Evolutionary conservation across 2,113 vertebrate genomes (phyloP).

Genomic region (Colaptes auratus): DNA sequence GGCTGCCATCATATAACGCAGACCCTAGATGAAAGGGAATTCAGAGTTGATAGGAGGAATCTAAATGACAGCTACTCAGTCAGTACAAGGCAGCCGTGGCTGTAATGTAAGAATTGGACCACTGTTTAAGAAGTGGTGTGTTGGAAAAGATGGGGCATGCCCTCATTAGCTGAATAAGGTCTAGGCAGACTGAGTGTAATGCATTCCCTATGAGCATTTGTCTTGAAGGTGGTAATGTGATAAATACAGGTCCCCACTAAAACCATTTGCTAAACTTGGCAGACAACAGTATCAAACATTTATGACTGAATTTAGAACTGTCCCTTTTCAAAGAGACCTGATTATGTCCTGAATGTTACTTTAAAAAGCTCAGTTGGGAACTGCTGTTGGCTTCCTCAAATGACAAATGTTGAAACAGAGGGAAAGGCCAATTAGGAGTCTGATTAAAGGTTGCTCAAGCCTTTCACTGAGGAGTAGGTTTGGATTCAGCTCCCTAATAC

Average conservation of each 20-base stretch:
- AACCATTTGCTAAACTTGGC: slow-evolving; percentile 47
- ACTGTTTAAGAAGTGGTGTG: slow-evolving; percentile 48
- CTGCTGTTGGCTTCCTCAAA: slow-evolving; percentile 38
- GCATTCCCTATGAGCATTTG: not conserved
- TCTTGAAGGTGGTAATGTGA: slow-evolving; percentile 59
- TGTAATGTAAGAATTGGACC: slow-evolving; percentile 47
- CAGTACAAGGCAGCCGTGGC: slow-evolving; percentile 9
- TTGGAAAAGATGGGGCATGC: slow-evolving; percentile 61
- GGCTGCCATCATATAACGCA: slow-evolving; percentile 58
- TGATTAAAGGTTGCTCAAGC: slow-evolving; percentile 58
- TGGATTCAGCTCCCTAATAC: slow-evolving; percentile 25
- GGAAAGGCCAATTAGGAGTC: slow-evolving; percentile 42
- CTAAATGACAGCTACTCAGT: slow-evolving; percentile 62
- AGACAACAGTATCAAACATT: slow-evolving; percentile 33
- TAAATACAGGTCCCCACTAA: slow-evolving; percentile 31
- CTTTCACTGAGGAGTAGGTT: slow-evolving; percentile 25
- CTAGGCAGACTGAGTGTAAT: not conserved
- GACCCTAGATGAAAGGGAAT: slow-evolving; percentile 71
- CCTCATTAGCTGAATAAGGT: slow-evolving; percentile 54
- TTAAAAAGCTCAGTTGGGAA: slow-evolving; percentile 38
- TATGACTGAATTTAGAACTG: slow-evolving; percentile 25
- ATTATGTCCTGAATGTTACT: slow-evolving; percentile 38
- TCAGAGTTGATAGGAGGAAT: slow-evolving; percentile 52
- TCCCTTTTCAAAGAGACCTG: slow-evolving; percentile 46
- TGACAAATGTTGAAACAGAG: slow-evolving; percentile 43